Evolutionary conservation across 2,888 invertebrate genomes (phyloP).

Genomic region (Perizoma flavofasciatum): DNA sequence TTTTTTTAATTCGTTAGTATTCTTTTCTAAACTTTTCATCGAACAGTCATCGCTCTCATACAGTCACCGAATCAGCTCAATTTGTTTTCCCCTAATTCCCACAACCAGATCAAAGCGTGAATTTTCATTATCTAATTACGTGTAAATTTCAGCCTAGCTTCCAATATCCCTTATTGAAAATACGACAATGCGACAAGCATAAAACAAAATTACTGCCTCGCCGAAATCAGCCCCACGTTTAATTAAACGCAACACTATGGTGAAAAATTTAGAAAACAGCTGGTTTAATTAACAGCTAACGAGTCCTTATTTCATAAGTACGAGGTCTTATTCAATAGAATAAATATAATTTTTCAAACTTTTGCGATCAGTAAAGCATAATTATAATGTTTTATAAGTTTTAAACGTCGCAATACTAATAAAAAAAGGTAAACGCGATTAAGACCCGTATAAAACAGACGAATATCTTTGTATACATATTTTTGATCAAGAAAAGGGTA

Average conservation of each 20-base stretch:
- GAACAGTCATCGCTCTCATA: neutral
- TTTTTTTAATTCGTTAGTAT: too few relatives aligned
- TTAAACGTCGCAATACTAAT: too few relatives aligned
- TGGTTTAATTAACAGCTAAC: neutral
- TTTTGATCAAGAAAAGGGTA: too few relatives aligned
- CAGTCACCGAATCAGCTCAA: conserved; percentile 7
- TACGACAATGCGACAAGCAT: conserved; percentile 58
- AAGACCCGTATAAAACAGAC: too few relatives aligned
- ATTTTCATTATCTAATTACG: conserved; percentile 49
- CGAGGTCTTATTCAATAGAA: too few relatives aligned
- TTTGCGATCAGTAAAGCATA: too few relatives aligned
- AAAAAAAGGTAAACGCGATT: too few relatives aligned
- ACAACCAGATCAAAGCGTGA: conserved; percentile 41
- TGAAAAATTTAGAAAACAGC: conserved; percentile 12
- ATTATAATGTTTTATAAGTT: too few relatives aligned
- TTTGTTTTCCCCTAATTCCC: conserved; percentile 19
- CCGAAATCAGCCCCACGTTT: conserved; percentile 62
- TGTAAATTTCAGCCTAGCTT: conserved; percentile 52
- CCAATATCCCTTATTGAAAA: conserved; percentile 54
- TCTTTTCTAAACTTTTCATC: neutral
- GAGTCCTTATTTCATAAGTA: too few relatives aligned
- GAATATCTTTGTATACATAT: too few relatives aligned
- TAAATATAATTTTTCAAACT: too few relatives aligned
- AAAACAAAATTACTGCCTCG: conserved; percentile 62
- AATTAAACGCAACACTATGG: conserved; percentile 57